Evolutionary conservation across 2,888 invertebrate species (phyloP).

Genomic region (Agrochola litura): DNA sequence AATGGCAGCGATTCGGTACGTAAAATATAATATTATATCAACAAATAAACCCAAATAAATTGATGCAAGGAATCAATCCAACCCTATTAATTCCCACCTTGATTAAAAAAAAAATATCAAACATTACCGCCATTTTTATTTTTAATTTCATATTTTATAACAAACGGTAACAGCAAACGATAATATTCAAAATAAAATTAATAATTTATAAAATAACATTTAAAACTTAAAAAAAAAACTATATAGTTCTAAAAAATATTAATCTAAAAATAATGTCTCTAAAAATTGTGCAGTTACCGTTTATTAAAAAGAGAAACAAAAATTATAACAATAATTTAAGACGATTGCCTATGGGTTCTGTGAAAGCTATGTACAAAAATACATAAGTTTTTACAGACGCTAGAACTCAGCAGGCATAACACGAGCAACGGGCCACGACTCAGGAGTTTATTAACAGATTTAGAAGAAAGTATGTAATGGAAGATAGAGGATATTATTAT

Average conservation of each 20-base stretch:
- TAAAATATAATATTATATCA: background rate
- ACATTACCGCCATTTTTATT: constrained; percentile 37
- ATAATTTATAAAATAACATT: background rate
- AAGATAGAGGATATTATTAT: constrained; percentile 34
- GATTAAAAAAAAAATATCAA: constrained; percentile 22
- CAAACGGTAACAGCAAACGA: constrained; percentile 57
- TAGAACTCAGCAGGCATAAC: constrained; percentile 53
- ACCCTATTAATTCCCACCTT: constrained; percentile 75
- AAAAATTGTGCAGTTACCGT: constrained; percentile 51
- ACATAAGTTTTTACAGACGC: constrained; percentile 48
- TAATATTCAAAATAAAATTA: background rate
- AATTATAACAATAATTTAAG: constrained; percentile 29
- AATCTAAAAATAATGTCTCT: constrained; percentile 3
- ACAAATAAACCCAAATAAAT: background rate
- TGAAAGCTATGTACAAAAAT: constrained; percentile 57
- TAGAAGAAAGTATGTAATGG: constrained; percentile 23
- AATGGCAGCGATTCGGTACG: constrained; percentile 20
- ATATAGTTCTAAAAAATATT: background rate
- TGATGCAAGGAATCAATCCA: constrained; percentile 75
- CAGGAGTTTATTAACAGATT: constrained; percentile 25
- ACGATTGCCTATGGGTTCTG: constrained; percentile 37
- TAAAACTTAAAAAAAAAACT: background rate
- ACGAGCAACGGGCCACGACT: constrained; percentile 51
- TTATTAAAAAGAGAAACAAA: constrained; percentile 41
- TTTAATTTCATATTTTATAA: constrained; percentile 27